Conservation (phyloP, 2,797 vertebrate genomes). For the Girardinus metallicus region DNA sequence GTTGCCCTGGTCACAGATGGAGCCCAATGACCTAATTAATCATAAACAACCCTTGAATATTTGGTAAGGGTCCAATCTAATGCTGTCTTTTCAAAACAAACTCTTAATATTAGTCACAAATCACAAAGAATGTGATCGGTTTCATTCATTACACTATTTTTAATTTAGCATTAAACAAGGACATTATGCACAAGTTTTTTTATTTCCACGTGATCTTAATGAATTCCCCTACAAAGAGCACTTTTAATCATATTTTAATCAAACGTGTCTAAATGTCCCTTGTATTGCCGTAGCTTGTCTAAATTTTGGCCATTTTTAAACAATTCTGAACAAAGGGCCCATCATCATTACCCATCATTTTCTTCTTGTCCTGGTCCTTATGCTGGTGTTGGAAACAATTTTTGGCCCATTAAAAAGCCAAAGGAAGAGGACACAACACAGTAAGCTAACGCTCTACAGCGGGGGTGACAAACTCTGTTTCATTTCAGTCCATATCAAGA, state of each 20-base stretch:
- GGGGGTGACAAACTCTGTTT: no score
- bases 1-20: conserved; percentile 27
- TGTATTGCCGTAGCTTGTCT: not conserved
- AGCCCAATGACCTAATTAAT: conserved; percentile 4
- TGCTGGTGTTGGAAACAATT: not conserved
- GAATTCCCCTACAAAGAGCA: not conserved
- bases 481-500: no score
- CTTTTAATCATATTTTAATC: not conserved
- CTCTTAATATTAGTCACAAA: not conserved
- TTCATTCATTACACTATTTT: not conserved
- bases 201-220: not conserved
- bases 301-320: not conserved
- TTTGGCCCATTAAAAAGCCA: not conserved
- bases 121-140: not conserved
- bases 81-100: not conserved
- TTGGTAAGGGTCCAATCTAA: not conserved
- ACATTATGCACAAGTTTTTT: no score
- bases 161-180: not conserved
- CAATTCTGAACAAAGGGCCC: not conserved
- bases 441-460: not conserved
- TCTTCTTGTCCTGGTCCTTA: not conserved
- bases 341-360: not conserved
- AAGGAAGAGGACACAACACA: not conserved
- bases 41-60: not conserved
- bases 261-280: not conserved